Evolutionary conservation across 1,140 invertebrate species (phyloP).

Genomic region (Centruroides sculpturatus): DNA sequence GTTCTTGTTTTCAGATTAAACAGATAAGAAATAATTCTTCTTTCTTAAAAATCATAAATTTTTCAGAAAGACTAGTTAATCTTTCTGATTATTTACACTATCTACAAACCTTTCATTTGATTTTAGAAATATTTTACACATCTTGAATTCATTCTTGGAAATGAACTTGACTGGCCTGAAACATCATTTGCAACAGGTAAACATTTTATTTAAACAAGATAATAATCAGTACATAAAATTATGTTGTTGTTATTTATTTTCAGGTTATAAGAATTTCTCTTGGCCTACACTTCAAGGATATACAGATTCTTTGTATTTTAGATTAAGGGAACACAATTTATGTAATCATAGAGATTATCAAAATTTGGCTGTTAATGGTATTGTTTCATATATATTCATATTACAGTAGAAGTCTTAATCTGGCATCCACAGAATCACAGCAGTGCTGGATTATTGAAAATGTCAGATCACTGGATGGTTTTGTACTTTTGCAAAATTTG

Average conservation of each 20-base stretch:
- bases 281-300: constrained; percentile 23
- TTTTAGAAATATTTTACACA: constrained; percentile 27
- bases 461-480: no score
- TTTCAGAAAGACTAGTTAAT: no score
- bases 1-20: no score
- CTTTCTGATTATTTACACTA: no score
- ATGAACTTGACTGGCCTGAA: constrained; percentile 39
- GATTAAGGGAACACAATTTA: constrained; percentile 27
- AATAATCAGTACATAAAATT: no score
- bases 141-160: constrained; percentile 28
- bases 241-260: background rate
- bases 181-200: constrained; percentile 34
- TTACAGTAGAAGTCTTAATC: no score
- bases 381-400: background rate
- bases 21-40: no score
- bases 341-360: constrained; percentile 40
- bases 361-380: constrained; percentile 36
- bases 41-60: no score
- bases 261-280: constrained; percentile 25
- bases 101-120: no score
- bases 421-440: no score
- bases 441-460: no score
- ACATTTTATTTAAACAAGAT: background rate
- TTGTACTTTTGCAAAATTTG: no score
- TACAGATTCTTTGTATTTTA: constrained; percentile 27